Conservation (phyloP, 2,113 vertebrate genomes). For the Mus musculus region DNA sequence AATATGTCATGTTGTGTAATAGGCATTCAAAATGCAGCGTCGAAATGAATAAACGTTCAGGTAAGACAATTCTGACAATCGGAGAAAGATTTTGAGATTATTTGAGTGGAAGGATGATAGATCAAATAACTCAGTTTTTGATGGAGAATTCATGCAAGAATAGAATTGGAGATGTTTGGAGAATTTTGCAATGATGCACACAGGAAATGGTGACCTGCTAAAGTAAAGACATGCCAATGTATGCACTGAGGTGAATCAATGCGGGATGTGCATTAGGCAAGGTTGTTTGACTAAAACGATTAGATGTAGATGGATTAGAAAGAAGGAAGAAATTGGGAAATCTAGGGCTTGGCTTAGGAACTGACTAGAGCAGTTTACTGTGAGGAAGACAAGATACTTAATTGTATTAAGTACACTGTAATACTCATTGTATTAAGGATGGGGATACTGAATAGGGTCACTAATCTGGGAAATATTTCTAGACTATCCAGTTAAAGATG, state of each 20-base stretch:
- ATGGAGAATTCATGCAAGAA: background rate
- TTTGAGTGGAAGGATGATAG: background rate
- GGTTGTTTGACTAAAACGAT: background rate
- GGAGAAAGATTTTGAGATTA: background rate
- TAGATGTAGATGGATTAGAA: background rate
- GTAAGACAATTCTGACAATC: background rate
- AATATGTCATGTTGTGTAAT: background rate
- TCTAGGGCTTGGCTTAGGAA: background rate
- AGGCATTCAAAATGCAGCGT: background rate
- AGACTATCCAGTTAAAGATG: background rate
- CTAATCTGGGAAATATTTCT: background rate
- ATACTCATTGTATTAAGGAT: background rate
- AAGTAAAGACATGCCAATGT: background rate
- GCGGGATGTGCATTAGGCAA: background rate
- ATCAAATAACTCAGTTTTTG: conserved; percentile 23
- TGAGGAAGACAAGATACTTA: background rate
- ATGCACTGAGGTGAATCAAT: background rate
- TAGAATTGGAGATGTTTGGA: background rate
- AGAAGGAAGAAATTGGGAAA: background rate
- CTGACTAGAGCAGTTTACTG: background rate
- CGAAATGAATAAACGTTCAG: background rate
- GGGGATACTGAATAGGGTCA: background rate
- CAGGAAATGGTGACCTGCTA: background rate
- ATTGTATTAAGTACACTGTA: too few species aligned
- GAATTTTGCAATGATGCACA: background rate